phyloP scores from a whole-genome alignment of 2,797 vertebrate genomes.

The Gastrophryne carolinensis region DNA sequence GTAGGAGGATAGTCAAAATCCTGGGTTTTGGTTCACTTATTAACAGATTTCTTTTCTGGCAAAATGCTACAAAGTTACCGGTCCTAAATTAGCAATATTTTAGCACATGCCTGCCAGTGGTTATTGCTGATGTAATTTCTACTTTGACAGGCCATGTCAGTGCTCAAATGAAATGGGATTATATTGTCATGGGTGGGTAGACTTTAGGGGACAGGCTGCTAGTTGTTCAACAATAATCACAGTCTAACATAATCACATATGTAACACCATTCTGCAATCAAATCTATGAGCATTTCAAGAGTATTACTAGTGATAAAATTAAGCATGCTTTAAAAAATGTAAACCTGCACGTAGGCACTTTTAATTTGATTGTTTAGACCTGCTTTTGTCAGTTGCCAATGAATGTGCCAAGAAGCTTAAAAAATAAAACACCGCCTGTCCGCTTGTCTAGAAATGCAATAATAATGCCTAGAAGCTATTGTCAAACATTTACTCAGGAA shows the following conservation, averaged over 20 bases:
- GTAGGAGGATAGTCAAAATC: too few relatives aligned
- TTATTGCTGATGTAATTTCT: too few relatives aligned
- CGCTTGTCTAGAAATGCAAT: not conserved
- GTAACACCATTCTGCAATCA: not conserved
- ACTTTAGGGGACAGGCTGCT: too few relatives aligned
- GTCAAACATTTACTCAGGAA: not conserved
- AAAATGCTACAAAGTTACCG: too few relatives aligned
- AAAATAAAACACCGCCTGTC: not conserved
- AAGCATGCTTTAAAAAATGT: not conserved
- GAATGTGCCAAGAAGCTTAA: conserved; percentile 16
- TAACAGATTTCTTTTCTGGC: too few relatives aligned
- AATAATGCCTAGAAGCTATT: not conserved
- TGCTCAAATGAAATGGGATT: too few relatives aligned
- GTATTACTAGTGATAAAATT: not conserved
- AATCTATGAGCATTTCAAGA: not conserved
- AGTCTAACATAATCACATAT: not conserved
- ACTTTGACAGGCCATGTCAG: too few relatives aligned
- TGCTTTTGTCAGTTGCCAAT: conserved; percentile 9
- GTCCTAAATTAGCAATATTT: too few relatives aligned
- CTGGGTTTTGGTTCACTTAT: too few relatives aligned
- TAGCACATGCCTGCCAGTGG: too few relatives aligned
- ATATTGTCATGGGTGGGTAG: too few relatives aligned
- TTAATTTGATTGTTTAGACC: conserved; percentile 14
- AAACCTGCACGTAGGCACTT: conserved; percentile 26
- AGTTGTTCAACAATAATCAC: not conserved